These are phyloP conservation scores for Zonotrichia albicollis DNA, from an alignment of 2,797 vertebrate genomes.

Conservation along the genomic window DNA sequence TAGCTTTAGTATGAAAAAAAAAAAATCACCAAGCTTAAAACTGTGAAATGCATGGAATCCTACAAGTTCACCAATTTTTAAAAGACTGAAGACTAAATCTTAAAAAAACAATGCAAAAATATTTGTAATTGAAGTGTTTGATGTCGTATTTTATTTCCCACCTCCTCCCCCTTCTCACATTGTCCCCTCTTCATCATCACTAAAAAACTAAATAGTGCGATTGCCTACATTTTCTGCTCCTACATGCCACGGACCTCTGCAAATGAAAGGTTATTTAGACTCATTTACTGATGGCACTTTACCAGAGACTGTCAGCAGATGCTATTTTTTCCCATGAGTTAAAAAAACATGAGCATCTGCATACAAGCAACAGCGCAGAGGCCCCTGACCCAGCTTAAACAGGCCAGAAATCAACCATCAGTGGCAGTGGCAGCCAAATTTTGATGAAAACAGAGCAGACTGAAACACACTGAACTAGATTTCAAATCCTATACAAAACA, in stretches of 20 bases:
- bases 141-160: not conserved
- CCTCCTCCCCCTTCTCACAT: not conserved
- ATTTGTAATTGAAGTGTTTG: not conserved
- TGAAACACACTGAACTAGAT: not conserved
- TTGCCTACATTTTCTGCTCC: not conserved
- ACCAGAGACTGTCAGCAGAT: not conserved
- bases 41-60: not conserved
- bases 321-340: not conserved
- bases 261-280: not conserved
- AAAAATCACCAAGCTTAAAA: accelerated
- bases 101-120: not conserved
- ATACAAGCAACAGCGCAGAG: not conserved
- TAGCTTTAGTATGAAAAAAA: not conserved
- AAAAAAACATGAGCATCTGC: not conserved
- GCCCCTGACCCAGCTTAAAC: not conserved
- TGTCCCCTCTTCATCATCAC: not conserved
- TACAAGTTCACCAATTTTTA: not conserved
- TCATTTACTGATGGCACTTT: not conserved
- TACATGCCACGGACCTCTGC: not conserved
- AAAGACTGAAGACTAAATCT: not conserved
- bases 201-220: not conserved
- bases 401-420: not conserved
- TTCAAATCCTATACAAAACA: not conserved
- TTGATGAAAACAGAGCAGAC: accelerated
- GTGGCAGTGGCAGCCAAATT: not conserved